Percentiles rank a stretch among this genome's conserved stretches.
Evolutionary conservation across 2,888 invertebrate genomes (phyloP).

Genomic region (Plagodis pulveraria): DNA sequence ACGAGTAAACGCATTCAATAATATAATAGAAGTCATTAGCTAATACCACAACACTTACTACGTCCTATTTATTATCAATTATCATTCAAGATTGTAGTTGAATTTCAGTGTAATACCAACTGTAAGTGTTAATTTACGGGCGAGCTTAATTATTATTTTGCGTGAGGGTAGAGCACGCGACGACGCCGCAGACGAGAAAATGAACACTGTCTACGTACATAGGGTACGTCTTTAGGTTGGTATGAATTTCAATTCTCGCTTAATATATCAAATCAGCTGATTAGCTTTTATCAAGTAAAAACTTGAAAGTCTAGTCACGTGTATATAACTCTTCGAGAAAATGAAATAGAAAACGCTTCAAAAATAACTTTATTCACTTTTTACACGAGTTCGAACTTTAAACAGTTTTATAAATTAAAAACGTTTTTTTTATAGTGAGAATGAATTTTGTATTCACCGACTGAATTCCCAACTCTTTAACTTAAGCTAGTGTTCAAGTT

Average conservation of each 20-base stretch:
- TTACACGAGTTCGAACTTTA: background rate
- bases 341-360: conserved; percentile 2
- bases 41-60: no score
- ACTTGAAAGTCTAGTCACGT: conserved; percentile 5
- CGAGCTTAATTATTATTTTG: conserved; percentile 28
- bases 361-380: background rate
- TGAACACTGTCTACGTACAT: background rate
- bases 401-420: conserved; percentile 3
- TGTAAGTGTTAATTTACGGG: conserved; percentile 18
- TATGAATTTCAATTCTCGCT: background rate
- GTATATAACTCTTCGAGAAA: background rate
- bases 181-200: conserved; percentile 1
- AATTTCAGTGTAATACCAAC: conserved; percentile 11
- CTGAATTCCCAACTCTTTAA: conserved; percentile 10
- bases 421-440: background rate
- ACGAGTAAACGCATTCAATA: no score
- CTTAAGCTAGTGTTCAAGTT: conserved; percentile 14
- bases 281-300: conserved; percentile 1
- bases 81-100: no score
- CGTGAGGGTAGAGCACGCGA: conserved; percentile 26
- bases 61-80: no score
- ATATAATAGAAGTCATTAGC: no score
- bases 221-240: no score
- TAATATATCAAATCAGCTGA: background rate
- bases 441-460: conserved; percentile 7